Evolutionary conservation across 2,113 vertebrate genomes (phyloP).

Genomic region (Sceloporus undulatus): DNA sequence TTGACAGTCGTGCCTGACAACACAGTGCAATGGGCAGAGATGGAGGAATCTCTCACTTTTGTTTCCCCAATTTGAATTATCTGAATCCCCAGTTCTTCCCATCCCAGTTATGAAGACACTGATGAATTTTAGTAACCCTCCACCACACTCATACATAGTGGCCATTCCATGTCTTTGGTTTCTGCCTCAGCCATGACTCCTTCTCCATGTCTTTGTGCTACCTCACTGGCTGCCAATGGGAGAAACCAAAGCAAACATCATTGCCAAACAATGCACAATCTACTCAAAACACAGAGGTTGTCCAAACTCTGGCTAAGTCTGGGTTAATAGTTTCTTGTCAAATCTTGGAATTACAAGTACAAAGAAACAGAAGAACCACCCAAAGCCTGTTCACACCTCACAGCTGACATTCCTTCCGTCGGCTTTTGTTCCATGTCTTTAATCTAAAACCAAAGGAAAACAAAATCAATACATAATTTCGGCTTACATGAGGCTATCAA

Average conservation of each 20-base stretch:
- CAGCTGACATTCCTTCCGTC: constrained; percentile 79
- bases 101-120: no score
- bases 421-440: constrained; percentile 83
- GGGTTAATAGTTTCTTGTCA: constrained; percentile 6
- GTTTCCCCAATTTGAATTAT: no score
- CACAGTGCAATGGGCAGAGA: background rate
- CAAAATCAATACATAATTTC: constrained; percentile 48
- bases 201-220: background rate
- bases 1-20: background rate
- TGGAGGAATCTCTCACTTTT: background rate
- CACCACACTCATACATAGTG: background rate
- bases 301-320: background rate
- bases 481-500: constrained; percentile 41
- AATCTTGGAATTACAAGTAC: background rate
- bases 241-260: background rate
- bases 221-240: background rate
- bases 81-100: no score
- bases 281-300: background rate
- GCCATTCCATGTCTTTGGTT: background rate
- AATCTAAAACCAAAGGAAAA: constrained; percentile 75
- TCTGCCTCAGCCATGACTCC: background rate
- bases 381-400: constrained; percentile 81
- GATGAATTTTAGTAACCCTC: no score
- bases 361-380: constrained; percentile 7
- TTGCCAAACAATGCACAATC: background rate